phyloP scores from a whole-genome alignment of 2,797 vertebrate species.

The Oreortyx pictus region DNA sequence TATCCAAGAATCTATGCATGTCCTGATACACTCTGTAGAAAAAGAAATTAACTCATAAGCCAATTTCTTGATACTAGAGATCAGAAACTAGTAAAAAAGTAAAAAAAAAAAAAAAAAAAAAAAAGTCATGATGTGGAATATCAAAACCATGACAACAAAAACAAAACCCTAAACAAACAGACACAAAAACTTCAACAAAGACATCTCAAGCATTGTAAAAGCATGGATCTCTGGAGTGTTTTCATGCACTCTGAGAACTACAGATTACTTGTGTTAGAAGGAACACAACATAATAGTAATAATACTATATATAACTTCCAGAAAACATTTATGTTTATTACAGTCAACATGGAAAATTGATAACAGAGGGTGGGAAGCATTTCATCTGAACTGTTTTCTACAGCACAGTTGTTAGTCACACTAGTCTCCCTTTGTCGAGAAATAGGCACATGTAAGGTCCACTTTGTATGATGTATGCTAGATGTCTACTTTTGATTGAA shows the following conservation, averaged over 20 bases:
- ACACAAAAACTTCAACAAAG: neutral
- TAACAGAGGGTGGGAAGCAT: neutral
- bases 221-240: neutral
- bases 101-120: too few species aligned
- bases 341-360: neutral
- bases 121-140: too few species aligned
- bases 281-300: rapidly evolving
- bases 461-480: neutral
- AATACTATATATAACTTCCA: neutral
- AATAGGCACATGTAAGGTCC: neutral
- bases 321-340: neutral
- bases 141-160: too few species aligned
- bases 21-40: constrained; percentile 2
- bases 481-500: neutral
- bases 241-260: neutral
- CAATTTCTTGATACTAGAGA: constrained; percentile 2
- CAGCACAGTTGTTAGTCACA: neutral
- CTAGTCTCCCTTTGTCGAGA: neutral
- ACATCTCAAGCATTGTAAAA: neutral
- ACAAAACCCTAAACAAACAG: neutral
- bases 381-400: neutral
- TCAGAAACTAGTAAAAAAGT: neutral
- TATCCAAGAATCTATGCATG: constrained; percentile 1
- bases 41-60: neutral
- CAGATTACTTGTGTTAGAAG: neutral